Base-by-base conservation (phyloP, 53 echinoderm and acorn worm species). In the Zoroaster sp. region DNA sequence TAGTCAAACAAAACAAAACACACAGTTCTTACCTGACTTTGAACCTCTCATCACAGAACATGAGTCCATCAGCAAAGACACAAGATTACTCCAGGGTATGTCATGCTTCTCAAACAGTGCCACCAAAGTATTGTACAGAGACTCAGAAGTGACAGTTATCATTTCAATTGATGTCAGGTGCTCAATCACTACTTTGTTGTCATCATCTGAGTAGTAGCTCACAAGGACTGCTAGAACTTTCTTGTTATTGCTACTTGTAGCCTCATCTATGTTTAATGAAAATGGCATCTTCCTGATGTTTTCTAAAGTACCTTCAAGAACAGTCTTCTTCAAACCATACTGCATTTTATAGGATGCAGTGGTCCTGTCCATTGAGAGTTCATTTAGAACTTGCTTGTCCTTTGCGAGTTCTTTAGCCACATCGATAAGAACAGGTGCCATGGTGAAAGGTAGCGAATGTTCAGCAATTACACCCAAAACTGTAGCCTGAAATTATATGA, bases 201-300 rank as follows among this genome's bases (percentile, higher is more conserved):
- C 37, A 1, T 53, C 76, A 6, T 49, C n/a, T 17, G 42, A 54
- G 32, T 69, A 88, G 30, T 87, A n/a, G 33, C 87, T 87, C 4
- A 80, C n/a, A n/a, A n/a, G n/a, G n/a, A n/a, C n/a, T n/a, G n/a
- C n/a, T n/a, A n/a, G n/a, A n/a, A n/a, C n/a, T n/a, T n/a, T n/a
- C n/a, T 87, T n/a, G 72, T 71, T 35, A 78, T 80, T 37, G 87
- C 91, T 10, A 78, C 78, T 28, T 87, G 45, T 2, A n/a, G n/a
- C n/a, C n/a, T n/a, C n/a, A n/a, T n/a, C n/a, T n/a, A n/a, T n/a
- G n/a, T n/a, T n/a, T n/a, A 87, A 37, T 5, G 30, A 52, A 40
- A 88, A 88, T 20, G 28, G 28, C 5, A 40, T 78, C 15, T 30
- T 38, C 25, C 34, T 45, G 1, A 78, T 5, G 47, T 30, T 77